Conservation (phyloP, 2,888 invertebrate species). For the Smittia sp. region DNA sequence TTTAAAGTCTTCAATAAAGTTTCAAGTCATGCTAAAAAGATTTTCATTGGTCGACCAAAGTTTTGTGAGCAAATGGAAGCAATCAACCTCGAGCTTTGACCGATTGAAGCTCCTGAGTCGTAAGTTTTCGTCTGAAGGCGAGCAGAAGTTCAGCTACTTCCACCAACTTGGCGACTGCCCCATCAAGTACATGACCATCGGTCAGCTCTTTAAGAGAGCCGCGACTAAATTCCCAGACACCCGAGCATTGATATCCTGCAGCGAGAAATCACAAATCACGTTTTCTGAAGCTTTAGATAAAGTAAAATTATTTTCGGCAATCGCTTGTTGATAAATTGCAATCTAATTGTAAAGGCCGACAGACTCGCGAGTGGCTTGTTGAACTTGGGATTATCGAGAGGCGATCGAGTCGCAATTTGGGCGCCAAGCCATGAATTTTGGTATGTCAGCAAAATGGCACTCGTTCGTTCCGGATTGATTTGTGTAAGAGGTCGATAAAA, state of each 20-base stretch:
- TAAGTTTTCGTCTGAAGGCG: neutral
- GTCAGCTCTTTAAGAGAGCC: slow-evolving; percentile 58
- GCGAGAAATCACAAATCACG: slow-evolving; percentile 57
- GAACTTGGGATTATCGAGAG: slow-evolving; percentile 65
- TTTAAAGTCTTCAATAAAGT: too few relatives aligned
- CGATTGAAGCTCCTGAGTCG: too few relatives aligned
- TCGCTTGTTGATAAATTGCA: too few relatives aligned
- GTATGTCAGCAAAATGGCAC: slow-evolving; percentile 69
- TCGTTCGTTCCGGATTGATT: slow-evolving; percentile 68
- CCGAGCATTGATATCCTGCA: slow-evolving; percentile 59
- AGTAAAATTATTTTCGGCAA: slow-evolving; percentile 44
- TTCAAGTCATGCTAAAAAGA: too few relatives aligned
- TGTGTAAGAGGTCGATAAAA: slow-evolving; percentile 52
- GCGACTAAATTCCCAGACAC: slow-evolving; percentile 57
- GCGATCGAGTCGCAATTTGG: slow-evolving; percentile 78
- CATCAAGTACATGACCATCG: slow-evolving; percentile 58
- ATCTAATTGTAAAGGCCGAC: slow-evolving; percentile 56
- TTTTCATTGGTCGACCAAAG: too few relatives aligned
- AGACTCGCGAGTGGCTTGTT: slow-evolving; percentile 68
- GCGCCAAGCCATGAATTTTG: slow-evolving; percentile 75
- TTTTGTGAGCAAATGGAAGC: too few relatives aligned
- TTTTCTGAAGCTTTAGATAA: slow-evolving; percentile 56
- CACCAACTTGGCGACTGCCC: slow-evolving; percentile 56
- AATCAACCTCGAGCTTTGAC: too few relatives aligned
- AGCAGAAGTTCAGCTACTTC: slow-evolving; percentile 54